Evolutionary conservation across 2,113 vertebrate species (phyloP).

Genomic region (Pleuronectes platessa): DNA sequence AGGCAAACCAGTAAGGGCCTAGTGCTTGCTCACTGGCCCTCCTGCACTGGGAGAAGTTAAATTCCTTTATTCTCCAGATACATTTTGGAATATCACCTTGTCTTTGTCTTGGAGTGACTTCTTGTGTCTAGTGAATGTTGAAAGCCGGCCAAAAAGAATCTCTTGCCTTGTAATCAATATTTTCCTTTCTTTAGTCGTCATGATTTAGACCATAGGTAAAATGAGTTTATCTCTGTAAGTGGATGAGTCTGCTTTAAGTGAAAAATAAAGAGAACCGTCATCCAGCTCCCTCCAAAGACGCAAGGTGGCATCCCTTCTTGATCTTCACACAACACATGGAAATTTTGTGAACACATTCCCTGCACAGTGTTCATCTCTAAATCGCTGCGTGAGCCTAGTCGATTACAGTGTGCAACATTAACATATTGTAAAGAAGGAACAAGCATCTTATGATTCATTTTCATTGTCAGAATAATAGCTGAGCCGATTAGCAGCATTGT

Average conservation of each 20-base stretch:
- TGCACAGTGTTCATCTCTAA: slow-evolving; percentile 25
- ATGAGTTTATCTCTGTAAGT: background rate
- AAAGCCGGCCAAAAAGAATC: background rate
- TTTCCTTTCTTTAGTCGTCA: background rate
- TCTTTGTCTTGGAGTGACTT: background rate
- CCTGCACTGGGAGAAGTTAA: background rate
- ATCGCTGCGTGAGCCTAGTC: slow-evolving; percentile 37
- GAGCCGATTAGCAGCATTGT: slow-evolving; percentile 79
- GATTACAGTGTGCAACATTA: slow-evolving; percentile 57
- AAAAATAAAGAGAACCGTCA: background rate
- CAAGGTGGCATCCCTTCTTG: slow-evolving; percentile 9
- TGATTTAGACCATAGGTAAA: slow-evolving; percentile 2
- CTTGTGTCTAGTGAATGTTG: background rate
- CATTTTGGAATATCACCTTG: background rate
- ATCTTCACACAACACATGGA: slow-evolving; percentile 34
- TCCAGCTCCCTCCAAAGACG: background rate
- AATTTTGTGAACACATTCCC: slow-evolving; percentile 25
- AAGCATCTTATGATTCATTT: slow-evolving; percentile 74
- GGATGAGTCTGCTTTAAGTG: background rate
- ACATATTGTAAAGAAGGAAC: slow-evolving; percentile 68
- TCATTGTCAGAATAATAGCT: slow-evolving; percentile 76
- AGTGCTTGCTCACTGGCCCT: slow-evolving; percentile 3
- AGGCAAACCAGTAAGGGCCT: slow-evolving; percentile 31
- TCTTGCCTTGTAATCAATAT: background rate
- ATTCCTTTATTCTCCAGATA: background rate